Evolutionary conservation across 2,888 invertebrate genomes (phyloP).

Genomic region (Cryptophagus acutangulus): DNA sequence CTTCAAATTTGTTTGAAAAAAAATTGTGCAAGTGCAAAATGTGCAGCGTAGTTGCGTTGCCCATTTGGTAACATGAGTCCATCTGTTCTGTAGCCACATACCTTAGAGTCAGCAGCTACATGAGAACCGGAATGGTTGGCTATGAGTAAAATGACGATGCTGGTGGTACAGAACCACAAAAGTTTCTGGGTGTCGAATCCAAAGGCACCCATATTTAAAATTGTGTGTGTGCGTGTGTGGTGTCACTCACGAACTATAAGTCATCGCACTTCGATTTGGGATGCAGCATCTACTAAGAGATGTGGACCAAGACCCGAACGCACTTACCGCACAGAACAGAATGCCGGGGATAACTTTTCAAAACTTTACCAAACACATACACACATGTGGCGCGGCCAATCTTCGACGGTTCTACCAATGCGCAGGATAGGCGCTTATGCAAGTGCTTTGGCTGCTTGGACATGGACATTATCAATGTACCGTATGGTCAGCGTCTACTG

Average conservation of each 20-base stretch:
- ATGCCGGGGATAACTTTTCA: slow-evolving; percentile 8
- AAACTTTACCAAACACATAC: slow-evolving; percentile 5
- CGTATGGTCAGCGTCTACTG: too few species aligned
- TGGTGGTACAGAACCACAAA: slow-evolving; percentile 1
- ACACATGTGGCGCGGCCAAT: neutral
- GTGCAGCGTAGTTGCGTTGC: neutral
- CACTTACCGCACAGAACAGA: slow-evolving; percentile 7
- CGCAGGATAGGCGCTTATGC: too few species aligned
- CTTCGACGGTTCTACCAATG: too few species aligned
- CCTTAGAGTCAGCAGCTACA: slow-evolving; percentile 6
- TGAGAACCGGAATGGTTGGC: slow-evolving; percentile 1
- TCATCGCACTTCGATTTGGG: slow-evolving; percentile 3
- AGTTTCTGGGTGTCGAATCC: slow-evolving; percentile 1
- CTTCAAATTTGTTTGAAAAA: neutral
- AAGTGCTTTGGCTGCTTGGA: too few species aligned
- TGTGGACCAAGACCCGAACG: slow-evolving; percentile 9
- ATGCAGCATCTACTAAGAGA: slow-evolving; percentile 5
- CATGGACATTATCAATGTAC: too few species aligned
- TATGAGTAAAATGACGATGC: neutral
- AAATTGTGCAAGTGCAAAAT: neutral
- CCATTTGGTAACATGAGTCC: neutral
- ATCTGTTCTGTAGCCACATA: slow-evolving; percentile 4
- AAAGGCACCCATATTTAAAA: slow-evolving; percentile 2
- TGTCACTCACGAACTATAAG: slow-evolving; percentile 4
- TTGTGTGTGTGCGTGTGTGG: too few species aligned